Base-by-base conservation (phyloP, 2,888 invertebrate genomes). In the Altica lythri region DNA sequence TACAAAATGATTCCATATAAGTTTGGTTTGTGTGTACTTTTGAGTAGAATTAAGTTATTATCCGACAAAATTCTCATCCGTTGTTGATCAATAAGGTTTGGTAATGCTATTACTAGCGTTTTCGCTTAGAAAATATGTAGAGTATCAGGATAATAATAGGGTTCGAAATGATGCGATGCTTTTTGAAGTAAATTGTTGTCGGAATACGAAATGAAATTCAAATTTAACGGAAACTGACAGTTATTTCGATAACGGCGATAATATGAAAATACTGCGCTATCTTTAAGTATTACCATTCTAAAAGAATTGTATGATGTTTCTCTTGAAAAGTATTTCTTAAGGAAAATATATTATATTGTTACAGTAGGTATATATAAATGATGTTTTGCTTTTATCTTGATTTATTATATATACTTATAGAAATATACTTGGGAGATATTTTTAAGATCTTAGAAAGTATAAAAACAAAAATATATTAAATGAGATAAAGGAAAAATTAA, bases 211-310 rank as follows among this genome's bases (percentile, higher is more conserved):
- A 43, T 29, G 29, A 10, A 30, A 27, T 17, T 43, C 9, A 43
- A 43, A 29, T 29, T 43, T 29, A n/a, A 30, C 16, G 29, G 43
- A 43, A 43, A 10, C 30, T 5, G 29, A 8, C 17, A 29, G 17
- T 43, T 43, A 43, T 43, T 43, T 43, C 43, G 27, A 30, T 30
- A 43, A 43, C 12, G 43, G 43, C 12, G 43, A 30, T 30, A 27
- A 43, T 43, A 14, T 14, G 43, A 18, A 29, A 43, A 43, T 43
- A 29, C 19, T 22, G 22, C 6, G 12, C 40, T 8, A n/a, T 40
- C 22, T 10, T n/a, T 29, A 29, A n/a, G 2, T 29, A n/a, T 29
- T 29, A 29, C 25, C 25, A 25, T 29, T 10, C n/a, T n/a, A 29
- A 10, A n/a, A 29, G 29, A 29, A 2, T 1, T 29, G 2, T 2